Evolutionary conservation across 2,113 vertebrate genomes (phyloP).

Genomic region (Seriola rivoliana): DNA sequence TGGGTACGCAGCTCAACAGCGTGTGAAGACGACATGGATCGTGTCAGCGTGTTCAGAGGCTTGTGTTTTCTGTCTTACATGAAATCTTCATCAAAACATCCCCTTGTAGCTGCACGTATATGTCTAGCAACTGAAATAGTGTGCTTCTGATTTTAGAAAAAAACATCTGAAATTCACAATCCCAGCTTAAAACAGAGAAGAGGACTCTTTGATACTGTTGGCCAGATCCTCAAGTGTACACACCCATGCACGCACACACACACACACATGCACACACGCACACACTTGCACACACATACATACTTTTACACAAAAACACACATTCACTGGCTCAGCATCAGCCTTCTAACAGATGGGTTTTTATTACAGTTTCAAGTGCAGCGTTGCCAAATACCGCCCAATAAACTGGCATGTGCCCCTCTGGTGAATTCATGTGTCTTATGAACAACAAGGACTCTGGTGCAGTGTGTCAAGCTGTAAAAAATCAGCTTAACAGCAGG

Average conservation of each 20-base stretch:
- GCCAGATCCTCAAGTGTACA: slow-evolving; percentile 1
- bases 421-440: slow-evolving; percentile 63
- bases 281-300: slow-evolving; percentile 1
- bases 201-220: background rate
- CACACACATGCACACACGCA: background rate
- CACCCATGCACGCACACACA: background rate
- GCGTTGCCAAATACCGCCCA: slow-evolving; percentile 68
- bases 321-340: slow-evolving; percentile 55
- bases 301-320: background rate
- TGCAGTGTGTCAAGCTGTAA: slow-evolving; percentile 54
- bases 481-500: slow-evolving; percentile 47
- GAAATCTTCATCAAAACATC: background rate
- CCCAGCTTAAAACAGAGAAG: background rate
- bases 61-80: background rate
- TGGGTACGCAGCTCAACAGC: background rate
- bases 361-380: slow-evolving; percentile 80
- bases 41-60: background rate
- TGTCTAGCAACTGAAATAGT: background rate
- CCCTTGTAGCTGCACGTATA: background rate
- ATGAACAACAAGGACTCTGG: slow-evolving; percentile 61
- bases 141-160: slow-evolving; percentile 4
- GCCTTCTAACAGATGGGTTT: slow-evolving; percentile 79
- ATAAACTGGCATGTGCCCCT: slow-evolving; percentile 62
- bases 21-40: background rate
- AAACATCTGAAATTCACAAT: slow-evolving; percentile 10